phyloP scores from a whole-genome alignment of 2,113 vertebrate genomes.

The Rhizomys pruinosus region DNA sequence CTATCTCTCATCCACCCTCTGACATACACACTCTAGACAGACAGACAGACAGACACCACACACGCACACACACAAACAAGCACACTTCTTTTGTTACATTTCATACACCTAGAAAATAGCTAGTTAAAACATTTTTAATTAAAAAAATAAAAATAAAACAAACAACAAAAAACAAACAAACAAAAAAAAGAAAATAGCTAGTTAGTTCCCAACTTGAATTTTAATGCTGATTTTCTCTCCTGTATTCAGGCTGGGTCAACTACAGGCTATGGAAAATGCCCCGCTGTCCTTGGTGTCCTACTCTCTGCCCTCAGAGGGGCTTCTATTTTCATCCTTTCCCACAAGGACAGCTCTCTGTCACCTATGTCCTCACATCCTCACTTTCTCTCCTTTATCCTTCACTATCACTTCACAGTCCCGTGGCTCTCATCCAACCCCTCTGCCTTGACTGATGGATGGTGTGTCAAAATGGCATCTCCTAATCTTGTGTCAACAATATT shows the following conservation, averaged over 20 bases:
- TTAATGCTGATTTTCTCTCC: not conserved
- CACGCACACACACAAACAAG: not conserved
- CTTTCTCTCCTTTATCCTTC: not conserved
- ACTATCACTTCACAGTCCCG: not conserved
- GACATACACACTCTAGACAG: no score
- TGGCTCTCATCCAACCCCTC: not conserved
- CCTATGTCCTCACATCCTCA: not conserved
- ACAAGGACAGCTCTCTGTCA: not conserved
- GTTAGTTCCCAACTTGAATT: no score
- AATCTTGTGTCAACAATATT: not conserved
- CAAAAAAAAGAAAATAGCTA: no score
- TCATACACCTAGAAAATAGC: slow-evolving; percentile 33
- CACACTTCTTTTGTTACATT: not conserved
- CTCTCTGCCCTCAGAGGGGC: not conserved
- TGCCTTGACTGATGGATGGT: not conserved
- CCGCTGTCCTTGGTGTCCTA: not conserved
- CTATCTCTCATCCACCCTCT: not conserved
- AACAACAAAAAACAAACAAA: no score
- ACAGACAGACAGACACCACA: not conserved
- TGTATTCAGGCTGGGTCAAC: not conserved
- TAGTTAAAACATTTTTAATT: no score
- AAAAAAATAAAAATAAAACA: no score
- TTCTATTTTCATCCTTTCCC: not conserved
- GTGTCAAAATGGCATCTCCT: not conserved
- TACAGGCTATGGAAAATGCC: not conserved